phyloP scores from a whole-genome alignment of 1,140 invertebrate genomes.

The Pectinophora gossypiella region DNA sequence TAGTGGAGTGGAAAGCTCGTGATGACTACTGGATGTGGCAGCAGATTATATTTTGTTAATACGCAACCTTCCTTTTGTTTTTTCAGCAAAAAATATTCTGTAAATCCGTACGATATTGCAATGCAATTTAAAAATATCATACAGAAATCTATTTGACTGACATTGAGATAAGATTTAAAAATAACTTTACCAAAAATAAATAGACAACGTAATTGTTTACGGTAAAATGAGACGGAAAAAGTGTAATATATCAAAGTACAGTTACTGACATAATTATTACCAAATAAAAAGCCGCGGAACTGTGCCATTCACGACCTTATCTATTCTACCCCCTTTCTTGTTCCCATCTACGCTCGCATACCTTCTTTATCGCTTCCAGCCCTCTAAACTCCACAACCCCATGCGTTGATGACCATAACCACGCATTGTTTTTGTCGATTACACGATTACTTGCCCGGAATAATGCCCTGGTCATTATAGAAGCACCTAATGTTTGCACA shows the following conservation, averaged over 20 bases:
- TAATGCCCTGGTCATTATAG: conserved; percentile 42
- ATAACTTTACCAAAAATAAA: too few species aligned
- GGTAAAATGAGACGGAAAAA: neutral
- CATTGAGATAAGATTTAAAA: too few species aligned
- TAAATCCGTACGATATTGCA: too few species aligned
- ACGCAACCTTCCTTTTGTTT: neutral
- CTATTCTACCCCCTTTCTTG: neutral
- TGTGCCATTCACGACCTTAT: neutral
- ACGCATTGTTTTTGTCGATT: conserved; percentile 64
- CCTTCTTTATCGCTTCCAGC: conserved; percentile 15
- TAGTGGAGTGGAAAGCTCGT: conserved; percentile 23
- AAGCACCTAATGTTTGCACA: neutral
- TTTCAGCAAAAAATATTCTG: neutral
- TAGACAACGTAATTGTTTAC: too few species aligned
- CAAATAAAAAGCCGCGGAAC: neutral
- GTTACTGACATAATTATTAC: neutral
- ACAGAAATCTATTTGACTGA: too few species aligned
- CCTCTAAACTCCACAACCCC: neutral
- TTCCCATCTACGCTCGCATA: too few species aligned
- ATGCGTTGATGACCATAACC: conserved; percentile 36
- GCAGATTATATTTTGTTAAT: neutral
- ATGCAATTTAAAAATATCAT: too few species aligned
- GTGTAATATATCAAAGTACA: neutral
- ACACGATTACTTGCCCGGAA: conserved; percentile 61
- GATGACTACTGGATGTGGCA: neutral